Percentiles rank a stretch among this genome's conserved stretches.
These are phyloP conservation scores for Melieria omissa DNA, from an alignment of 2,888 invertebrate species.

Conservation along the genomic window DNA sequence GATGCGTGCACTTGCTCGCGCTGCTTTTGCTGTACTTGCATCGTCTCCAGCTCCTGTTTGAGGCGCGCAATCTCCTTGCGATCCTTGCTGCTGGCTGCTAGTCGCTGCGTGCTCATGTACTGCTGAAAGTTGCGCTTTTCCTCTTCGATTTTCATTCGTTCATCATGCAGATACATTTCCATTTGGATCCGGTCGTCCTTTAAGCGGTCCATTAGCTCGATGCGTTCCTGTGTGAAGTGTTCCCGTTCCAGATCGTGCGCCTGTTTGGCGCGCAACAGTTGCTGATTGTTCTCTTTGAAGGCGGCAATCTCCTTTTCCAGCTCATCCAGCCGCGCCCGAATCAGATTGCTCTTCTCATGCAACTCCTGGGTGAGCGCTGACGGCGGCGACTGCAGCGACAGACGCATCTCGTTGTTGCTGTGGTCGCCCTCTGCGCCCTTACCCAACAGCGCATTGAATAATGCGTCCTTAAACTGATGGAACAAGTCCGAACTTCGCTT, in stretches of 20 bases:
- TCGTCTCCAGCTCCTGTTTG: conserved; percentile 73
- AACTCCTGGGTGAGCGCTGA: conserved; percentile 48
- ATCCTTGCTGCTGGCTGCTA: conserved; percentile 75
- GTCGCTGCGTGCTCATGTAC: conserved; percentile 75
- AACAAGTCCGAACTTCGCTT: conserved; percentile 47
- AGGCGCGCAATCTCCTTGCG: conserved; percentile 76
- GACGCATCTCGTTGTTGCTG: conserved; percentile 10
- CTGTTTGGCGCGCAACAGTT: conserved; percentile 70
- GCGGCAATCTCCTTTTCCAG: conserved; percentile 74
- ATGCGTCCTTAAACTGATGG: conserved; percentile 55
- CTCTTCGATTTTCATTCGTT: conserved; percentile 75
- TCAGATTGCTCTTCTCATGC: conserved; percentile 51
- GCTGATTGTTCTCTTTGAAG: conserved; percentile 69
- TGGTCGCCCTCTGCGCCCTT: conserved; percentile 43
- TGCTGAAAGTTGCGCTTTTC: conserved; percentile 75
- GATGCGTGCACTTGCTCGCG: conserved; percentile 81
- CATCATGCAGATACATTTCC: conserved; percentile 76
- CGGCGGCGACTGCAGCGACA: conserved; percentile 14
- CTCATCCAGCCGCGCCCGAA: conserved; percentile 72
- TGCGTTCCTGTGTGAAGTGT: conserved; percentile 73
- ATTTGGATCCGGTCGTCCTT: conserved; percentile 75
- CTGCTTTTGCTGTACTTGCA: conserved; percentile 76
- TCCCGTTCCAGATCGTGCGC: conserved; percentile 73
- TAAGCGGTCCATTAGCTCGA: conserved; percentile 71
- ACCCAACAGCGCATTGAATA: conserved; percentile 54